These are phyloP conservation scores for Paratilapia polleni DNA, from an alignment of 2,113 vertebrate genomes.

Conservation along the genomic window DNA sequence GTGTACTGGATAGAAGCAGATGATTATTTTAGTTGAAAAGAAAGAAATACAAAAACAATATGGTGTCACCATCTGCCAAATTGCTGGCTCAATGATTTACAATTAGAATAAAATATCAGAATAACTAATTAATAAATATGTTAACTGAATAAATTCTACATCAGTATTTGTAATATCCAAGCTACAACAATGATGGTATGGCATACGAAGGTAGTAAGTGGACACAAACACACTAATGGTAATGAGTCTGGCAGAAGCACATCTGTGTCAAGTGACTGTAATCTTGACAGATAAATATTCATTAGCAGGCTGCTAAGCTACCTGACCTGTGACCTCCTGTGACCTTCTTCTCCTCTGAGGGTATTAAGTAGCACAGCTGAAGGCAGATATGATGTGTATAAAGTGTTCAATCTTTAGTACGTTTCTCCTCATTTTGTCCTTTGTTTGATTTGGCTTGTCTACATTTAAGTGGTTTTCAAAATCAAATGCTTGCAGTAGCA, in stretches of 20 bases:
- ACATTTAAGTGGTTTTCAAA: conserved; percentile 39
- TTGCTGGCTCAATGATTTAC: not conserved
- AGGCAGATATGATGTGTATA: conserved; percentile 23
- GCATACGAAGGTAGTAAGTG: not conserved
- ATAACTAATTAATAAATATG: not conserved
- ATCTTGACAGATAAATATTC: conserved; percentile 67
- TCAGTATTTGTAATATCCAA: not conserved
- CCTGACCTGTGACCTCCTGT: conserved; percentile 63
- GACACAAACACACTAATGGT: conserved; percentile 9
- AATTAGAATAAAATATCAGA: not conserved
- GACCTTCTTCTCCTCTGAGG: conserved; percentile 53
- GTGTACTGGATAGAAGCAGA: not conserved
- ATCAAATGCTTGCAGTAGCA: not conserved
- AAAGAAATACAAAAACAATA: not conserved
- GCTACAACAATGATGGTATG: not conserved
- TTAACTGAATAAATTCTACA: not conserved
- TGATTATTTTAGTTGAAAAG: not conserved
- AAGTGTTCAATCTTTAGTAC: conserved; percentile 35
- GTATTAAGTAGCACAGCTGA: conserved; percentile 38
- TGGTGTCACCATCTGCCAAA: not conserved
- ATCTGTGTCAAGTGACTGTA: conserved; percentile 45
- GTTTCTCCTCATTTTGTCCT: conserved; percentile 1
- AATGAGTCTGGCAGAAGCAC: conserved; percentile 44
- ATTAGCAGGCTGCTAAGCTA: conserved; percentile 59
- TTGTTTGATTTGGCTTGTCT: conserved; percentile 23